These are phyloP conservation scores for Caloenas nicobarica DNA, from an alignment of 2,113 vertebrate species.

Conservation along the genomic window DNA sequence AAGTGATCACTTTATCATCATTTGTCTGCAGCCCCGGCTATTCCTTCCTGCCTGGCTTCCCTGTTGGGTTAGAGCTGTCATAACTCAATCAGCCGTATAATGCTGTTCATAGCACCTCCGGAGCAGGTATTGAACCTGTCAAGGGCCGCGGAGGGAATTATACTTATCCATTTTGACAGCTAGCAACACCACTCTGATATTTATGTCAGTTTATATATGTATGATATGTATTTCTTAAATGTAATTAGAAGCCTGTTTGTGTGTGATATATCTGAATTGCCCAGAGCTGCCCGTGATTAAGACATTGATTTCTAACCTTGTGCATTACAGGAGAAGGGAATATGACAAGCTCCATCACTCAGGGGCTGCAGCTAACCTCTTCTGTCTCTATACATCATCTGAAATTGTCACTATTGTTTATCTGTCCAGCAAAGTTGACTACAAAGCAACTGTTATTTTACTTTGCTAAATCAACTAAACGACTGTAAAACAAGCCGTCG, in stretches of 20 bases:
- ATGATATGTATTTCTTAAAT: conserved; percentile 78
- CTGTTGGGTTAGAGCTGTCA: conserved; percentile 94
- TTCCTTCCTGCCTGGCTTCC: conserved; percentile 81
- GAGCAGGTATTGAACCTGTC: conserved; percentile 81
- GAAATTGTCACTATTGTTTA: conserved; percentile 74
- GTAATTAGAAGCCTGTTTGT: conserved; percentile 73
- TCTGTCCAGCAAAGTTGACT: conserved; percentile 48
- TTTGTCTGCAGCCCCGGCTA: conserved; percentile 90
- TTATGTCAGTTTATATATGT: conserved; percentile 85
- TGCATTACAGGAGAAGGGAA: conserved; percentile 61
- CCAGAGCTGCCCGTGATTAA: conserved; percentile 67
- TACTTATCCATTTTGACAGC: conserved; percentile 87
- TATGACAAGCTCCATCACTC: conserved; percentile 76
- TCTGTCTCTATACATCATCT: conserved; percentile 66
- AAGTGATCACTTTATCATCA: conserved; percentile 99
- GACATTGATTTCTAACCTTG: conserved; percentile 74
- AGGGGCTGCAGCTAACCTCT: conserved; percentile 51
- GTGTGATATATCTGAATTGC: conserved; percentile 69
- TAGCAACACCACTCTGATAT: conserved; percentile 82
- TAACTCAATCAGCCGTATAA: conserved; percentile 99
- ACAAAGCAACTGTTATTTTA: conserved; percentile 30
- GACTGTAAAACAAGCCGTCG: neutral
- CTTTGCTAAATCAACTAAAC: conserved; percentile 52
- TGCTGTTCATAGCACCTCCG: conserved; percentile 73
- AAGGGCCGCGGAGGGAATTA: conserved; percentile 83